phyloP scores from a whole-genome alignment of 2,888 invertebrate genomes.

The Craniophora ligustri region DNA sequence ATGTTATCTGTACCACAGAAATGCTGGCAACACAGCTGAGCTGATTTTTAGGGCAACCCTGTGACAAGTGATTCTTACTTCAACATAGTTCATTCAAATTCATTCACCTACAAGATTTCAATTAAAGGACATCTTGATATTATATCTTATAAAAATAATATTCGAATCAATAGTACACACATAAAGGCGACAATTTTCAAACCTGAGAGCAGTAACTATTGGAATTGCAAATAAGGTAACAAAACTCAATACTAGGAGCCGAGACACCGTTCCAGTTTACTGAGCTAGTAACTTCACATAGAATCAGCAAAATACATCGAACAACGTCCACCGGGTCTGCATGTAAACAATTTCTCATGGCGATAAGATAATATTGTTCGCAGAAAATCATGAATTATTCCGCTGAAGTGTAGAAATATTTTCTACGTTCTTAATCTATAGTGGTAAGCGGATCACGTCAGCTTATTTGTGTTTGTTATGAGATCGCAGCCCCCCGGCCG shows the following conservation, averaged over 20 bases:
- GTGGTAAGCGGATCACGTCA: slow-evolving; percentile 87
- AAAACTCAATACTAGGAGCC: slow-evolving; percentile 68
- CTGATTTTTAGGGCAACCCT: no score
- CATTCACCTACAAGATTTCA: no score
- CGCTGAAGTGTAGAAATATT: slow-evolving; percentile 73
- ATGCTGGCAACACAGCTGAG: no score
- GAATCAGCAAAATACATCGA: slow-evolving; percentile 70
- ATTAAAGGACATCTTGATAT: no score
- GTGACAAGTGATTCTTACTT: no score
- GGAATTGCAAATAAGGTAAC: slow-evolving; percentile 63
- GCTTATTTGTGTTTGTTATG: slow-evolving; percentile 87
- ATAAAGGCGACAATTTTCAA: slow-evolving; percentile 47
- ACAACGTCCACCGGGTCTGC: slow-evolving; percentile 66
- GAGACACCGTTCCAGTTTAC: slow-evolving; percentile 61
- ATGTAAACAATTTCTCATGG: slow-evolving; percentile 76
- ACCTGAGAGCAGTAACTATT: slow-evolving; percentile 56
- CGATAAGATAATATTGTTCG: slow-evolving; percentile 75
- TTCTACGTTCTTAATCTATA: slow-evolving; percentile 79
- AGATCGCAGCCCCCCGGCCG: slow-evolving; percentile 71
- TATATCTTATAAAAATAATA: not conserved
- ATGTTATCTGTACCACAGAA: no score
- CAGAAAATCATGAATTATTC: slow-evolving; percentile 75
- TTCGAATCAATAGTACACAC: slow-evolving; percentile 26
- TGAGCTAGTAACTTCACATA: slow-evolving; percentile 62
- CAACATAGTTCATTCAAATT: no score